Evolutionary conservation across 2,888 invertebrate genomes (phyloP).

Genomic region (Apoda limacodes): DNA sequence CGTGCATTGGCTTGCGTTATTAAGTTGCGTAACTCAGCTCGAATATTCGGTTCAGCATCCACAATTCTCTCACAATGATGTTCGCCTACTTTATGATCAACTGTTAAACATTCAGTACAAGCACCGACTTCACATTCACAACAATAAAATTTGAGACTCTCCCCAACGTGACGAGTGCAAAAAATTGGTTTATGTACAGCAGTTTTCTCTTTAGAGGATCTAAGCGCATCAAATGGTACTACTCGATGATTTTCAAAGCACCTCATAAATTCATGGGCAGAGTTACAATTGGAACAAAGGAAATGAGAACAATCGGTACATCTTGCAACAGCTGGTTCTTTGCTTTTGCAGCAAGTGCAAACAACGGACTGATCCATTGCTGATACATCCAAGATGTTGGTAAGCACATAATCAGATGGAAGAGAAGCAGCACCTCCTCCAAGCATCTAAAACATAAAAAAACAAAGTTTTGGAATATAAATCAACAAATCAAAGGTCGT

Average conservation of each 20-base stretch:
- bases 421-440: conserved; percentile 82
- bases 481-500: too few relatives aligned
- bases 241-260: conserved; percentile 97
- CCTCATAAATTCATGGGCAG: conserved; percentile 96
- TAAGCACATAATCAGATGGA: conserved; percentile 87
- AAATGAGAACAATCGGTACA: conserved; percentile 96
- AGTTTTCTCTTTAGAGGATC: conserved; percentile 80
- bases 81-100: conserved; percentile 84
- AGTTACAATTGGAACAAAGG: conserved; percentile 93
- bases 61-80: conserved; percentile 87
- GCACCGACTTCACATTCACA: conserved; percentile 87
- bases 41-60: conserved; percentile 82
- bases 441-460: conserved; percentile 66
- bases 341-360: conserved; percentile 96
- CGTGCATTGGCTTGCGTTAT: conserved; percentile 82
- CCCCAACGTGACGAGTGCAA: conserved; percentile 83
- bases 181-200: conserved; percentile 91
- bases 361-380: conserved; percentile 79
- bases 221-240: conserved; percentile 87
- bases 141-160: conserved; percentile 90
- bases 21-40: conserved; percentile 80
- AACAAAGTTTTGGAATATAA: conserved; percentile 5
- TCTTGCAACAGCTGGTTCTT: conserved; percentile 92
- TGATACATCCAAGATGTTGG: conserved; percentile 86
- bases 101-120: conserved; percentile 88